A percentile compares a stretch with the other conserved stretches of the same genome.
Conservation (phyloP, 2,888 invertebrate species). For the Agriopis leucophaearia region DNA sequence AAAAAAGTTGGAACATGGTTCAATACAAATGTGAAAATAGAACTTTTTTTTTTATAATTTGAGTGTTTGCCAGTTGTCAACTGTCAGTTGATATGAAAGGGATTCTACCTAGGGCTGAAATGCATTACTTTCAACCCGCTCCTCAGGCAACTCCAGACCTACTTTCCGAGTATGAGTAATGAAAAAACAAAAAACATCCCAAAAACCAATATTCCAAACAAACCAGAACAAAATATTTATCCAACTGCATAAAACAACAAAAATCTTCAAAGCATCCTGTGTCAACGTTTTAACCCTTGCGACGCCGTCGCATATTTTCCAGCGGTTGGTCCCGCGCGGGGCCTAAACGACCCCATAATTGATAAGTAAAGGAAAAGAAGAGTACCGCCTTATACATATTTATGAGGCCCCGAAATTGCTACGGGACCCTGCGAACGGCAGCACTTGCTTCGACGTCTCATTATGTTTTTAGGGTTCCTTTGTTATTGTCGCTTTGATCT, state of each 20-base stretch:
- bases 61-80: too few species aligned
- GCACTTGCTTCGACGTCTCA: constrained; percentile 83
- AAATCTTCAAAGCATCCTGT: constrained; percentile 60
- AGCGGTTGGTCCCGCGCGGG: constrained; percentile 70
- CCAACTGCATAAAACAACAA: constrained; percentile 48
- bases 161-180: too few species aligned
- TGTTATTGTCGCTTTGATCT: constrained; percentile 83
- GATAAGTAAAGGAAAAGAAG: constrained; percentile 87
- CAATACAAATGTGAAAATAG: too few species aligned
- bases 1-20: too few species aligned
- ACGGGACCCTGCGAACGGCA: constrained; percentile 82
- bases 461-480: constrained; percentile 83
- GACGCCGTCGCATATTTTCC: constrained; percentile 65
- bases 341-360: constrained; percentile 84
- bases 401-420: constrained; percentile 84
- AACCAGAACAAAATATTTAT: constrained; percentile 42
- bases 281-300: constrained; percentile 74
- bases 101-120: too few species aligned
- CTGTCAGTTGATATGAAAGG: too few species aligned
- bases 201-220: constrained; percentile 35
- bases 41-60: too few species aligned
- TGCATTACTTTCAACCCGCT: too few species aligned
- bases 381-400: constrained; percentile 83
- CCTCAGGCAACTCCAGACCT: too few species aligned
- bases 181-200: not conserved